These are phyloP conservation scores for Stichodactyla mertensii DNA, from an alignment of 64 coral and sea anemone genomes.

Conservation along the genomic window DNA sequence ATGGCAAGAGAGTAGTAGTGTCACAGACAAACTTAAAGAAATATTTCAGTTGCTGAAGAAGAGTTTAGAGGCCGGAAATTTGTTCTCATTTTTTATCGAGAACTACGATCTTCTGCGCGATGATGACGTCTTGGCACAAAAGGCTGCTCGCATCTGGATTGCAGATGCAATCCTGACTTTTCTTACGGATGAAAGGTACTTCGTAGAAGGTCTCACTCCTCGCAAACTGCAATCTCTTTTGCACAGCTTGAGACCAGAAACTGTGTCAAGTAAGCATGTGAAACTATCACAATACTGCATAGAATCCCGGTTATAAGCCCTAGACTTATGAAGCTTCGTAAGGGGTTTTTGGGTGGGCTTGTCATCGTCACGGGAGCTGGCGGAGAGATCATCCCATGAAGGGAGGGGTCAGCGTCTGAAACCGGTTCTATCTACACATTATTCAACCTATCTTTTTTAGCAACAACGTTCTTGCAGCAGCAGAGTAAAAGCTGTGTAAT, in stretches of 20 bases:
- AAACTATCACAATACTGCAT: background rate
- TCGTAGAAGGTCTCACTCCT: background rate
- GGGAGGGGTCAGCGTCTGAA: background rate
- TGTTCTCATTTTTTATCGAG: slow-evolving; percentile 28
- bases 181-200: slow-evolving; percentile 14
- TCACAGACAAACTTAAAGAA: background rate
- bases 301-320: background rate
- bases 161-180: slow-evolving; percentile 29
- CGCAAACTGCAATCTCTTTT: slow-evolving; percentile 7
- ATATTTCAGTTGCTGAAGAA: slow-evolving; percentile 22
- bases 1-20: background rate
- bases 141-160: slow-evolving; percentile 29
- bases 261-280: background rate
- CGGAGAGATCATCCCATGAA: background rate
- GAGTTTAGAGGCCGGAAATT: background rate
- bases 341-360: background rate
- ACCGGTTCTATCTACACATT: background rate
- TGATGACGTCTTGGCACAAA: slow-evolving; percentile 13
- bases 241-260: slow-evolving; percentile 17
- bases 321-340: background rate
- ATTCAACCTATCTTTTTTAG: too few species aligned
- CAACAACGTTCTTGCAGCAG: too few species aligned
- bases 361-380: background rate
- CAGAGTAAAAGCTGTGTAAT: too few species aligned
- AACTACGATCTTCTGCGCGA: slow-evolving; percentile 23